Base-by-base conservation (phyloP, 2,888 invertebrate genomes). In the Crioceris asparagi region DNA sequence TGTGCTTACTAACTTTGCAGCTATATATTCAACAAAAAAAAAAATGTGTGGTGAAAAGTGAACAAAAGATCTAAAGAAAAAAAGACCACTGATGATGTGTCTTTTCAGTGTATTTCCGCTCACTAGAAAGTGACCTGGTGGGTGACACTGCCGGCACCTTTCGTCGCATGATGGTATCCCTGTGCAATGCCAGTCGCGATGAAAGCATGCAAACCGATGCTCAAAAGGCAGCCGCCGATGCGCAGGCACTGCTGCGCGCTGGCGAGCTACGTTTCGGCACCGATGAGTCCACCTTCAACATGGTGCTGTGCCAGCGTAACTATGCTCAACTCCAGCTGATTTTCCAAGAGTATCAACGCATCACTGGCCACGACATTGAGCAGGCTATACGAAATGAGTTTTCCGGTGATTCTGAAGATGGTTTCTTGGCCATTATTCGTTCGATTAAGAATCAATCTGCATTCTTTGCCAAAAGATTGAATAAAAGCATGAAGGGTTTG, bases 111-210 rank as follows among this genome's bases (percentile, higher is more conserved):
- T 53, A 53, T 44, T 38, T 43, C 32, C 45, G 41, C 39, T 16
- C 48, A 1, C 40, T 54, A 38, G 54, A 53, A 46, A 44, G 48
- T 25, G 91, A 91, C 59, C 65, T 94, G 17, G 74, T 74, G 45
- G 78, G 81, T 33, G 96, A 96, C 61, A 93, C 93, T 2, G 87
- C 87, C 32, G 94, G 94, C 10, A 82, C 82, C 57, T 94, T 96
- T 68, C 83, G 85, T 62, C 75, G 92, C 36, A 70, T 96, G 27
- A 77, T 96, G 68, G 82, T 90, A 16, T 87, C 93, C 17, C 63
- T 91, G 11, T 82, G 82, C 54, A 79, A 77, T 71, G 84, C 81
- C 29, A 79, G 80, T 55, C 70, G 91, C 50, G 78, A 86, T 59
- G 94, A 94, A 65, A 79, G 79, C 48, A 77, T 79, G 57, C 71